Evolutionary conservation across 2,888 invertebrate species (phyloP).

Genomic region (Podabrus alpinus): DNA sequence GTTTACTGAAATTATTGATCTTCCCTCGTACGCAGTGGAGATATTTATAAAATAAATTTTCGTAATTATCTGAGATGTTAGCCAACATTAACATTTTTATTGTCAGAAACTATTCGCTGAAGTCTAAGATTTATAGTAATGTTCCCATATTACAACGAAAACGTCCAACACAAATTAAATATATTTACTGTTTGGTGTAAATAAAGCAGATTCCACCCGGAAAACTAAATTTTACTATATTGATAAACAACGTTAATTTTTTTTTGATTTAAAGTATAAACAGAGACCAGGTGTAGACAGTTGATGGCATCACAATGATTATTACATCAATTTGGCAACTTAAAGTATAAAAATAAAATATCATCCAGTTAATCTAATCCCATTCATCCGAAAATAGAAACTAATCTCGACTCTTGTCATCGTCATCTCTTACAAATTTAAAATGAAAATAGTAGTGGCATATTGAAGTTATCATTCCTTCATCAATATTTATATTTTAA

Average conservation of each 20-base stretch:
- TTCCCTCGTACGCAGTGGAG: neutral
- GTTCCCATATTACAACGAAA: neutral
- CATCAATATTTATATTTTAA: neutral
- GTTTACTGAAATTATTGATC: too few species aligned
- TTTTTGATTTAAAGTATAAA: neutral
- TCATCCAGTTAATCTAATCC: neutral
- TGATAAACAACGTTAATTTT: neutral
- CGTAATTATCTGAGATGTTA: neutral
- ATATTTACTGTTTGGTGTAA: neutral
- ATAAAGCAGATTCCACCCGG: neutral
- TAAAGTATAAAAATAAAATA: neutral
- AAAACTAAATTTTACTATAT: neutral
- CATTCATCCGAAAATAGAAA: neutral
- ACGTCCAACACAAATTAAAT: neutral
- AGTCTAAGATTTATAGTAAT: neutral
- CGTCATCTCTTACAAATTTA: neutral
- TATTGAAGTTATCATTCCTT: neutral
- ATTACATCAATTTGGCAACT: neutral
- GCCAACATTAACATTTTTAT: neutral
- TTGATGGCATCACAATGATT: neutral
- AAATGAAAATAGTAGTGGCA: neutral
- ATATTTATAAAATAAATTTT: neutral
- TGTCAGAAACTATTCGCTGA: neutral
- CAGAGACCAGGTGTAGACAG: neutral
- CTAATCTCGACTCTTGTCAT: neutral